These are phyloP conservation scores for Nephrotoma guestfalica DNA, from an alignment of 2,888 invertebrate genomes.

Conservation along the genomic window DNA sequence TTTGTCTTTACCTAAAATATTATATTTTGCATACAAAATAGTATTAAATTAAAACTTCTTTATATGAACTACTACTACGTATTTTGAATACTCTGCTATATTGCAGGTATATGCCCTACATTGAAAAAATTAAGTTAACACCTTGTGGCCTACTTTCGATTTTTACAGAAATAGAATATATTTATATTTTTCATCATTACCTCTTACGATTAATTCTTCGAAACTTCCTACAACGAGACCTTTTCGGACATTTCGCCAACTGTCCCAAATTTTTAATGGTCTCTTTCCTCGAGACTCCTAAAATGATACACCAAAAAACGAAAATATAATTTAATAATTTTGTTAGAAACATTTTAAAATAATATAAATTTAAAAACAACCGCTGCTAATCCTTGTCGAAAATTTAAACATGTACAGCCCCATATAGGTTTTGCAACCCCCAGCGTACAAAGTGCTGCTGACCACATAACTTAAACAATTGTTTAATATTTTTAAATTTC, in stretches of 20 bases:
- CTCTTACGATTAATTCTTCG: conserved; percentile 73
- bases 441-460: conserved; percentile 33
- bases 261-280: conserved; percentile 96
- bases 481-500: background rate
- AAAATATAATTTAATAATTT: background rate
- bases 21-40: background rate
- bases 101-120: background rate
- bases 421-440: conserved; percentile 33
- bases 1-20: conserved; percentile 65
- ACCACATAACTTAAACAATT: conserved; percentile 25
- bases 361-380: conserved; percentile 17
- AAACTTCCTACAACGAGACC: conserved; percentile 84
- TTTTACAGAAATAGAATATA: background rate
- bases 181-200: conserved; percentile 30
- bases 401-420: conserved; percentile 30
- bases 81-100: background rate
- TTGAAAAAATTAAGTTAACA: background rate
- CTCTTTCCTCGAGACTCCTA: conserved; percentile 91
- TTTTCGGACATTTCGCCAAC: conserved; percentile 84
- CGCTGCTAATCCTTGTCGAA: conserved; percentile 30
- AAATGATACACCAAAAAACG: conserved; percentile 24
- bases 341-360: background rate
- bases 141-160: conserved; percentile 2
- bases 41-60: background rate
- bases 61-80: background rate